Base-by-base conservation (phyloP, 2,888 invertebrate genomes). In the Oxystoma pomonae region DNA sequence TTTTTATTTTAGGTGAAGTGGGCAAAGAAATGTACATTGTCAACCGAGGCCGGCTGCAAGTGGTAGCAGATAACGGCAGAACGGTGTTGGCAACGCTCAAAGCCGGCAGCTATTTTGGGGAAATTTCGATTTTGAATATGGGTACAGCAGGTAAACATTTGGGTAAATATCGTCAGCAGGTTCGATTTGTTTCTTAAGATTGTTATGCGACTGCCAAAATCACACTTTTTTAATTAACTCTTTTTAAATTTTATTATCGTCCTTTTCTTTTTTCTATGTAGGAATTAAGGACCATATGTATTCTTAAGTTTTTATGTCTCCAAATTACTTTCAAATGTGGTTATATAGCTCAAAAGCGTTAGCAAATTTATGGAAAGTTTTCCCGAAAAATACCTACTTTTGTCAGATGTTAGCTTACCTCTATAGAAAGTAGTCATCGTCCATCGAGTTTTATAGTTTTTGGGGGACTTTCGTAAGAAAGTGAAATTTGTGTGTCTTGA, bases 1-100 rank as follows among this genome's bases (percentile, higher is more conserved):
- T n/a, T n/a, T n/a, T n/a, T n/a, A n/a, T 72, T 69, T 2, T 85
- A 98, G 98, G 98, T 76, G 98, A 98, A 85, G 97, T 98, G 70
- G 98, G 98, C 71, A 98, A 98, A 82, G 98, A 98, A 84, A 98
- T 98, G 98, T 98, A 98, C 86, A 98, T 98, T 84, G 98, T 98
- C 73, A 98, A 96, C 83, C 86, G 97, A 74, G 98, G 98, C 69
- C 88, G 94, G 73, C 87, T 96, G 76, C 96, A 92, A 85, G 98
- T 94, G 81, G 96, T 94, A 72, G 96, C 91, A 68, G 95, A 96
- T 84, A 94, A 96, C 82, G 95, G 95, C 72, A 91, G 94, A 83
- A 95, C 96, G 61, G 96, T 98, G 72, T 86, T 98, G 82, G 98
- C 98, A 76, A 97, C 96, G 71, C 88, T 98, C 78, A 95, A 96